These are phyloP conservation scores for Otocyon megalotis DNA, from an alignment of 2,113 vertebrate species.

Conservation along the genomic window DNA sequence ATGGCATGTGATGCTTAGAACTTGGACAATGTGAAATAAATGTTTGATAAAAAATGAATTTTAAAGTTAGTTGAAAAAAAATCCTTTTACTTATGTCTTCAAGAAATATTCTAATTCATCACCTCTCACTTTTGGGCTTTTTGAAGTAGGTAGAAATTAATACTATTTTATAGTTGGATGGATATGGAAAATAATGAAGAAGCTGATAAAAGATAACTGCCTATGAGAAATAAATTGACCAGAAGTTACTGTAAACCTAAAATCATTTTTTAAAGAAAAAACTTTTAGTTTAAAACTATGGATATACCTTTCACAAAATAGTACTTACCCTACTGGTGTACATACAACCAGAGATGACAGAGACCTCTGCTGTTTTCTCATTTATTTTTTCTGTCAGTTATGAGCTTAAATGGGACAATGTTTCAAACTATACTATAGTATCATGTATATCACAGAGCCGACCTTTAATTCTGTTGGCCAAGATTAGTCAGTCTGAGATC, in stretches of 20 bases:
- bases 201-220: background rate
- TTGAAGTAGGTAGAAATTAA: slow-evolving; percentile 43
- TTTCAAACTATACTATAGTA: background rate
- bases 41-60: background rate
- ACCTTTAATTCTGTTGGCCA: background rate
- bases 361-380: background rate
- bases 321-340: background rate
- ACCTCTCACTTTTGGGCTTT: slow-evolving; percentile 44
- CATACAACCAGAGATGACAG: background rate
- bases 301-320: background rate
- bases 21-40: background rate
- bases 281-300: background rate
- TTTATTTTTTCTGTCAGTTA: slow-evolving; percentile 12
- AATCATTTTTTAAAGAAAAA: background rate
- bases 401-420: background rate
- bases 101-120: background rate
- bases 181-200: background rate
- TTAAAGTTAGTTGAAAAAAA: background rate
- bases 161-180: background rate
- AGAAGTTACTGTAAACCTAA: background rate
- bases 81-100: background rate
- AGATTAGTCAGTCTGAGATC: background rate
- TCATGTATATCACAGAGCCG: background rate
- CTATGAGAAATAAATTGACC: background rate
- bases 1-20: background rate